phyloP scores from a whole-genome alignment of 2,888 invertebrate genomes.

The Cordylochernes scorpioides region DNA sequence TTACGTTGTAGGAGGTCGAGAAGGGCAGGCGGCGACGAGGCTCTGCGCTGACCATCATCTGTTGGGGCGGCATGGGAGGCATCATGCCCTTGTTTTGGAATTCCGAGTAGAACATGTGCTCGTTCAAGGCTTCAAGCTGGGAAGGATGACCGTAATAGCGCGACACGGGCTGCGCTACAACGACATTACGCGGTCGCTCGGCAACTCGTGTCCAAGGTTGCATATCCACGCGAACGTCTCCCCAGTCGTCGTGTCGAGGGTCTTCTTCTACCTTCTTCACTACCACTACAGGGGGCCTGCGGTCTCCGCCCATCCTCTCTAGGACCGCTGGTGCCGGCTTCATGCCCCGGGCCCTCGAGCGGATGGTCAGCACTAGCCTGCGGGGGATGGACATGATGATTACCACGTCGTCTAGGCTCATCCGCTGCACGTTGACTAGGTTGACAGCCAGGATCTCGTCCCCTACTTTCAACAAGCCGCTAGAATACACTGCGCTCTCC shows the following conservation, averaged over 20 bases:
- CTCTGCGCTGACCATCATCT: conserved; percentile 4
- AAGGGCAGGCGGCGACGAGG: conserved; percentile 19
- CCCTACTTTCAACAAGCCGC: conserved; percentile 62
- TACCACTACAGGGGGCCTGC: conserved; percentile 54
- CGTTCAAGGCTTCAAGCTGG: too few relatives aligned
- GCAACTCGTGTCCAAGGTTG: conserved; percentile 8
- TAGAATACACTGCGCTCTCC: conserved; percentile 86
- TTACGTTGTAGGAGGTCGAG: conserved; percentile 4
- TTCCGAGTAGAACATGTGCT: conserved; percentile 14
- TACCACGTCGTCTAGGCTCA: conserved; percentile 96
- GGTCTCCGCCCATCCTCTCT: conserved; percentile 7
- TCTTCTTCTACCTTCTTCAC: conserved; percentile 52
- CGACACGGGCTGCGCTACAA: too few relatives aligned
- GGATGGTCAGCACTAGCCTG: conserved; percentile 68
- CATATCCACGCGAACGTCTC: conserved; percentile 9
- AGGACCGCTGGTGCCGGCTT: conserved; percentile 7
- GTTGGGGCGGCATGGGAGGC: conserved; percentile 13
- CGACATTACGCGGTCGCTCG: not conserved
- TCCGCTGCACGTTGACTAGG: conserved; percentile 82
- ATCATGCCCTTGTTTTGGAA: conserved; percentile 9
- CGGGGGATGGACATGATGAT: conserved; percentile 97
- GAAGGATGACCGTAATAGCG: too few relatives aligned
- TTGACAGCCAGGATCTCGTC: conserved; percentile 96
- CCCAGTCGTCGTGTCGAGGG: conserved; percentile 28
- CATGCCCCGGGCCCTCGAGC: conserved; percentile 30